These are phyloP conservation scores for Ceratosolen solmsi DNA, from an alignment of 1,140 invertebrate genomes.

Conservation along the genomic window DNA sequence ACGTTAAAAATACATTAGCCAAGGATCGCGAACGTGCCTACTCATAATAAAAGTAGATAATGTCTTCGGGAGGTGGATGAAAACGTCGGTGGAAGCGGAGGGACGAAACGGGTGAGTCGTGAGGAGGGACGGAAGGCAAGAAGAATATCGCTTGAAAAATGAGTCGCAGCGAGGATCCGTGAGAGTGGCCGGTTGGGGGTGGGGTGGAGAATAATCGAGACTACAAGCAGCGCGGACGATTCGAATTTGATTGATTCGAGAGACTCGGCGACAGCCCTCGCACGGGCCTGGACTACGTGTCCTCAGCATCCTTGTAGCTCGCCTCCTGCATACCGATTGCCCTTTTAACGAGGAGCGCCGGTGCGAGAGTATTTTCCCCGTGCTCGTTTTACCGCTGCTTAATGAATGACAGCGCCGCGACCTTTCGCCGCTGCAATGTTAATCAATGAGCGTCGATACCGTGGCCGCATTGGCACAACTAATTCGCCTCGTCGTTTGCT, in stretches of 20 bases:
- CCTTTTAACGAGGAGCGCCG: conserved; percentile 59
- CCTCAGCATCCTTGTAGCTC: not conserved
- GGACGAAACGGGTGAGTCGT: not conserved
- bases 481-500: too few species aligned
- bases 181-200: not conserved
- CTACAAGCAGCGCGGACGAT: conserved; percentile 46
- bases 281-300: conserved; percentile 48
- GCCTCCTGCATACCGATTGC: conserved; percentile 66
- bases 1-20: not conserved
- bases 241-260: conserved; percentile 71
- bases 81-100: too few species aligned
- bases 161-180: not conserved
- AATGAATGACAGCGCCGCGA: not conserved
- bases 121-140: not conserved
- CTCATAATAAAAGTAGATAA: not conserved
- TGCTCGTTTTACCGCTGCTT: conserved; percentile 34
- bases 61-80: not conserved
- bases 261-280: conserved; percentile 55
- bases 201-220: not conserved
- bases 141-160: not conserved
- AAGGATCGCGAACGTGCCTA: too few species aligned
- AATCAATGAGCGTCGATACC: too few species aligned
- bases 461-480: too few species aligned
- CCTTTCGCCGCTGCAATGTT: not conserved
- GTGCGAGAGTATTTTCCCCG: conserved; percentile 42